Evolutionary conservation across 2,113 vertebrate genomes (phyloP), one percentile per base, ranked within the genome.

Genomic region (Glareola pratincola): DNA sequence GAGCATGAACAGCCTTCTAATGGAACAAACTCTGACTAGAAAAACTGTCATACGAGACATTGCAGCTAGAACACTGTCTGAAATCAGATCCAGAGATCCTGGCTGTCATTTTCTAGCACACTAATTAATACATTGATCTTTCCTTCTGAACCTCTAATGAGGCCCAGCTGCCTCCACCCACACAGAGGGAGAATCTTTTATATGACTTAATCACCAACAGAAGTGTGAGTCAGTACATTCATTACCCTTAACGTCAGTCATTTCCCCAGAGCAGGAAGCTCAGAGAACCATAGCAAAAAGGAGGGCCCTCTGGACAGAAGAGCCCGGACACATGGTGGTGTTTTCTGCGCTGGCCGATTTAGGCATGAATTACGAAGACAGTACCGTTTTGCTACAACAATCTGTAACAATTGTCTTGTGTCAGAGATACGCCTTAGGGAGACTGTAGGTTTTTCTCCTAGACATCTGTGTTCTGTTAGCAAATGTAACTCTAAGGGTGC

Each of bases 51-150:
- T 64, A 41, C 32, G 68, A 77, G 16, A 22, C 63, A 63, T 6
- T 92, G 39, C 60, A 81, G 53, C 64, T 56, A 90, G 72, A 92
- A 64, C 43, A 63, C 17, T 32, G 34, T 26, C 57, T 88, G 54
- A 79, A 94, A 93, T 68, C 68, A 86, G 19, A 89, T 64, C 54
- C 89, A 87, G 76, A 93, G 54, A 51, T 82, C 83, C 72, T 85
- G 87, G n/a, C 56, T 96, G 47, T 77, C 51, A 41, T 92, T 93
- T 95, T 85, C 57, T 62, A 67, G 71, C 34, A 45, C 64, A 64
- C 60, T 95, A 95, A 97, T 96, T 90, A 93, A 91, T 24, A 26
- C 22, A 34, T 69, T 89, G 89, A 84, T 95, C 73, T 90, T 92
- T 86, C 29, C 47, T 86, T 92, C 93, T 93, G 68, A 88, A 89